These are phyloP conservation scores for Actinopyga echinites DNA, from an alignment of 53 echinoderm and acorn worm genomes.

Conservation along the genomic window DNA sequence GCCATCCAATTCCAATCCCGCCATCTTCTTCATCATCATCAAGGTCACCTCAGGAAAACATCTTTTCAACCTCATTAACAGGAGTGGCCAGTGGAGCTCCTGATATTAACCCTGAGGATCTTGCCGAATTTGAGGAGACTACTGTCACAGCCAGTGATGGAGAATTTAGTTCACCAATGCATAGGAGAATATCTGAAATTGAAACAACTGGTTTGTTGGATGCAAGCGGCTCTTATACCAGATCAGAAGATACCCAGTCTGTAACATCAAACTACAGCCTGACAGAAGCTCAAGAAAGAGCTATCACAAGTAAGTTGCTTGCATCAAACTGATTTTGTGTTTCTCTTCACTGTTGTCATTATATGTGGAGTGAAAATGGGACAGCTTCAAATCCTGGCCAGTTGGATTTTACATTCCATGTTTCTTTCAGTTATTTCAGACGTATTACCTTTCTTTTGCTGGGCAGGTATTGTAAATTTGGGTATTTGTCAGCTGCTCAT, in stretches of 20 bases:
- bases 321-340: neutral
- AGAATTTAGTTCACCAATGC: neutral
- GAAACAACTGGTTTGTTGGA: neutral
- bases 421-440: too few species aligned
- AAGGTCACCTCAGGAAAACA: neutral
- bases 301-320: conserved; percentile 67
- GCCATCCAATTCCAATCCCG: conserved; percentile 11
- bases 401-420: too few species aligned
- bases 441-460: too few species aligned
- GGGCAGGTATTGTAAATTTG: too few species aligned
- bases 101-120: conserved; percentile 78
- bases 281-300: conserved; percentile 88
- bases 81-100: conserved; percentile 27
- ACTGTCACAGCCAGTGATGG: neutral
- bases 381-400: too few species aligned
- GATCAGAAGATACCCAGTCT: conserved; percentile 57
- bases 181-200: conserved; percentile 26
- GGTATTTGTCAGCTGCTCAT: too few species aligned
- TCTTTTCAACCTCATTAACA: conserved; percentile 3
- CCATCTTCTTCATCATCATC: conserved; percentile 15
- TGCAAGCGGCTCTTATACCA: neutral
- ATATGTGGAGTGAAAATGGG: too few species aligned
- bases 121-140: conserved; percentile 67
- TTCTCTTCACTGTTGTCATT: neutral
- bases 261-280: conserved; percentile 80